A percentile compares a stretch with the other conserved stretches of the same genome.
phyloP scores from a whole-genome alignment of 2,888 invertebrate genomes.

The Heliconius hortense region DNA sequence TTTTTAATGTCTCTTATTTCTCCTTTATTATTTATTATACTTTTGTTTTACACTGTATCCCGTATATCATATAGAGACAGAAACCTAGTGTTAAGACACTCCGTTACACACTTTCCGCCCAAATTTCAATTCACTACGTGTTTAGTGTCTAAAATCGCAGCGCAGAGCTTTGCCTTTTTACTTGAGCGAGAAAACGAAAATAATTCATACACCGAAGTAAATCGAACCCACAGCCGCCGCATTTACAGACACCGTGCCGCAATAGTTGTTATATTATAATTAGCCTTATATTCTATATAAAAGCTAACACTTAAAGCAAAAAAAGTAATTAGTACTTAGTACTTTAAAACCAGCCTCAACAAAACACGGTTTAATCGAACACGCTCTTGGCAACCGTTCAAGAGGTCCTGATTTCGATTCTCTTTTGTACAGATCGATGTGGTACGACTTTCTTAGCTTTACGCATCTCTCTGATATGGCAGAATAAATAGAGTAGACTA shows the following conservation, averaged over 20 bases:
- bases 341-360: background rate
- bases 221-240: background rate
- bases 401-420: background rate
- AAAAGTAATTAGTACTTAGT: background rate
- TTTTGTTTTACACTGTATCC: too few relatives aligned
- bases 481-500: too few relatives aligned
- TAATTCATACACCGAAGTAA: background rate
- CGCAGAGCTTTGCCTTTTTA: too few relatives aligned
- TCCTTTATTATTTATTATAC: too few relatives aligned
- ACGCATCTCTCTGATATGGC: background rate
- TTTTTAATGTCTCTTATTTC: too few relatives aligned
- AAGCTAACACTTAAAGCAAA: background rate
- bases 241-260: too few relatives aligned
- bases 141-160: too few relatives aligned
- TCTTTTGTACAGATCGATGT: background rate
- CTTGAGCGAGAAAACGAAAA: too few relatives aligned
- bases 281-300: too few relatives aligned
- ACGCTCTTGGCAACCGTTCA: slow-evolving; percentile 6
- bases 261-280: too few relatives aligned
- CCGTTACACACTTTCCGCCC: background rate
- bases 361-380: background rate
- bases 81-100: background rate
- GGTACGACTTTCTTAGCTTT: background rate
- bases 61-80: background rate
- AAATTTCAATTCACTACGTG: background rate